phyloP scores from a whole-genome alignment of 2,888 invertebrate species.

The Heliconius ethilla region DNA sequence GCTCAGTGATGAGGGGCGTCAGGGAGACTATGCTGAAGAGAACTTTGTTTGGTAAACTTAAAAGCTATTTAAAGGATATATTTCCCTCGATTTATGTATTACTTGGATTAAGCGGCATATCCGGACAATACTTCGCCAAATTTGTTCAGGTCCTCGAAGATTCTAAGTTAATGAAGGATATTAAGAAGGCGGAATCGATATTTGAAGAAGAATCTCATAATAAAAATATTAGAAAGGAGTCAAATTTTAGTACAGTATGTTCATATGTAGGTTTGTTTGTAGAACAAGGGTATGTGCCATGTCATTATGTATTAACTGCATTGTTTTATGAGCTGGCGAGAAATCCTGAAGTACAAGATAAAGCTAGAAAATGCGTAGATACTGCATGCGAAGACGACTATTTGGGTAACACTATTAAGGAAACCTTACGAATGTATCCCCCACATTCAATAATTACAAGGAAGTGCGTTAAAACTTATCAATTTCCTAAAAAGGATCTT shows the following conservation, averaged over 20 bases:
- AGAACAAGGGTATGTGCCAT: constrained; percentile 72
- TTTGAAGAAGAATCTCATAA: constrained; percentile 59
- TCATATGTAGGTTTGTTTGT: constrained; percentile 66
- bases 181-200: constrained; percentile 58
- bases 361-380: constrained; percentile 57
- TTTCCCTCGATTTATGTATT: constrained; percentile 71
- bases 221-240: constrained; percentile 49
- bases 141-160: constrained; percentile 54
- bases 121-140: constrained; percentile 57
- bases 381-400: constrained; percentile 55
- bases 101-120: constrained; percentile 60
- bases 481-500: constrained; percentile 62
- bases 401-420: constrained; percentile 67
- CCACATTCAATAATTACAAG: constrained; percentile 69
- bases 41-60: constrained; percentile 60
- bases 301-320: constrained; percentile 63
- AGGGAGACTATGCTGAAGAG: constrained; percentile 60
- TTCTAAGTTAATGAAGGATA: constrained; percentile 60
- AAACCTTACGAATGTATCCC: constrained; percentile 71
- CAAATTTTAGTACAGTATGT: constrained; percentile 55
- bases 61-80: constrained; percentile 70
- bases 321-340: constrained; percentile 67
- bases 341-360: constrained; percentile 61
- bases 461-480: constrained; percentile 67
- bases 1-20: constrained; percentile 58